These are phyloP conservation scores for Hylyphantes graminicola DNA, from an alignment of 1,140 invertebrate species.

Conservation along the genomic window DNA sequence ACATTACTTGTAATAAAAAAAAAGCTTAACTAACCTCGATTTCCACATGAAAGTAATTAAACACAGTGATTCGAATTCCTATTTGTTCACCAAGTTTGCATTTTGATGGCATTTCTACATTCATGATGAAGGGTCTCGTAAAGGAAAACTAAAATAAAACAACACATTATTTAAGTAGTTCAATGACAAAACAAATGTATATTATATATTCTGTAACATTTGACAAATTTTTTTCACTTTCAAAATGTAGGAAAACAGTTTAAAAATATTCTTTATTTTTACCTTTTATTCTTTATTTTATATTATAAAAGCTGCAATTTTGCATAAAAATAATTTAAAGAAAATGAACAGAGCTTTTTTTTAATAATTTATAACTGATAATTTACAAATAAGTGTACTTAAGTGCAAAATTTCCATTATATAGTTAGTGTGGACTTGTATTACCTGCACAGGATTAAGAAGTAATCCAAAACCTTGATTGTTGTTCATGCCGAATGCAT, in stretches of 20 bases:
- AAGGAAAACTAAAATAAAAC: conserved; percentile 76
- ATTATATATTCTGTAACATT: no score
- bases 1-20: not conserved
- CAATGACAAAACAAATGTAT: not conserved
- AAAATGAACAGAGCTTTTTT: no score
- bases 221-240: no score
- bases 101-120: conserved; percentile 88
- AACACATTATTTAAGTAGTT: not conserved
- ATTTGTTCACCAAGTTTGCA: conserved; percentile 93
- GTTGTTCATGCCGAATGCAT: conserved; percentile 89
- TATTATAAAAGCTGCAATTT: no score
- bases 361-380: no score
- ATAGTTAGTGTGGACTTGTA: conserved; percentile 51
- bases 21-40: conserved; percentile 69
- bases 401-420: no score
- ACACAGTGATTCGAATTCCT: conserved; percentile 89
- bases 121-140: conserved; percentile 91
- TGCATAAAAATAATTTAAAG: no score
- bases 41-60: conserved; percentile 89
- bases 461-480: conserved; percentile 88
- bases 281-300: no score
- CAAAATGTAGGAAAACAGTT: no score
- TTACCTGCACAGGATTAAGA: conserved; percentile 78
- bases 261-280: no score
- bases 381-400: no score